Evolutionary conservation across 2,888 invertebrate species (phyloP).

Genomic region (Clitarchus hookeri): DNA sequence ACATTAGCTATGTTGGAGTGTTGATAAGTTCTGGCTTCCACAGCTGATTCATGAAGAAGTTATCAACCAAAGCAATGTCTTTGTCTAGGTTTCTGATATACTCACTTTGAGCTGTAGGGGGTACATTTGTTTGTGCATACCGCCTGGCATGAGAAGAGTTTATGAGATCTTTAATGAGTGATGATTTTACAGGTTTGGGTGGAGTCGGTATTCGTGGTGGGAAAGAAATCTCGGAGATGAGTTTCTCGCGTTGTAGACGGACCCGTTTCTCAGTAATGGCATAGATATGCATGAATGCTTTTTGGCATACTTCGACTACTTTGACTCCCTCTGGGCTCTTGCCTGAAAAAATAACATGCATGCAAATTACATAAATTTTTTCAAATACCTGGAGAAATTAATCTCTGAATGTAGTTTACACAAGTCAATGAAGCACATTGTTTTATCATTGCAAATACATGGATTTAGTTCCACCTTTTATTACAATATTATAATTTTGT

Average conservation of each 20-base stretch:
- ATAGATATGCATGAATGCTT: conserved; percentile 61
- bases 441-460: too few relatives aligned
- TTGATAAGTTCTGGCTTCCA: conserved; percentile 62
- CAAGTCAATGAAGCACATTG: too few relatives aligned
- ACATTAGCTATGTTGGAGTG: conserved; percentile 23
- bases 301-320: conserved; percentile 59
- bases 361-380: neutral
- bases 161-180: neutral
- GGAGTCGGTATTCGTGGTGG: neutral
- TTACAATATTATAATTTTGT: too few relatives aligned
- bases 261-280: conserved; percentile 61
- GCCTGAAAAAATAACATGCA: conserved; percentile 27
- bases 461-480: too few relatives aligned
- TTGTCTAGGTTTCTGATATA: conserved; percentile 49
- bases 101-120: conserved; percentile 16
- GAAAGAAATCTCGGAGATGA: conserved; percentile 51
- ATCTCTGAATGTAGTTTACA: neutral
- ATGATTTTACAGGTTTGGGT: neutral
- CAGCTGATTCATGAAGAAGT: conserved; percentile 61
- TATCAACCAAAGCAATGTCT: conserved; percentile 59
- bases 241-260: conserved; percentile 57
- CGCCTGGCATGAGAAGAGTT: neutral
- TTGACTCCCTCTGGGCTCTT: conserved; percentile 25
- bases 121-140: neutral
- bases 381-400: neutral